Evolutionary conservation across 2,113 vertebrate genomes (phyloP).

Genomic region (Peromyscus californicus): DNA sequence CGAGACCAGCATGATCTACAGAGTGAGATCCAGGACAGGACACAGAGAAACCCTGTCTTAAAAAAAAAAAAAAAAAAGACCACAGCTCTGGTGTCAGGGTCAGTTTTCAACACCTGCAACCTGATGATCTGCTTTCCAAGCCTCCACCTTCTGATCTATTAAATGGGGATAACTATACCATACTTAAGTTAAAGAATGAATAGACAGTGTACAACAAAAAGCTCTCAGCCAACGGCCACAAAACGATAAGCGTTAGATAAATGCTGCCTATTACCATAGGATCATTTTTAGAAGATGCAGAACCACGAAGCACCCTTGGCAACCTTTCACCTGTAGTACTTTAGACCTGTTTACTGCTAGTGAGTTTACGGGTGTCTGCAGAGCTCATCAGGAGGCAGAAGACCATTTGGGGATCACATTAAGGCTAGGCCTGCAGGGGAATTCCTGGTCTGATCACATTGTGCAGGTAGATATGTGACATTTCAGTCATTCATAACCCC

Average conservation of each 20-base stretch:
- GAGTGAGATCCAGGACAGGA: no score
- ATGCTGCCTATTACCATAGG: background rate
- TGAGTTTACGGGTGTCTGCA: background rate
- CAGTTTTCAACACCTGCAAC: background rate
- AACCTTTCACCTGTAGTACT: background rate
- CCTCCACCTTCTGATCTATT: background rate
- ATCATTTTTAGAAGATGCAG: conserved; percentile 4
- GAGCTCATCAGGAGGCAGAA: background rate
- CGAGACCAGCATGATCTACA: no score
- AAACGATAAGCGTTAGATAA: background rate
- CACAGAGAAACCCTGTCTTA: no score
- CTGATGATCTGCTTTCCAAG: background rate
- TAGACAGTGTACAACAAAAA: background rate
- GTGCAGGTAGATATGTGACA: background rate
- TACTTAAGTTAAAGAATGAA: background rate
- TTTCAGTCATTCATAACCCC: background rate
- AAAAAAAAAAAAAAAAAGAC: background rate
- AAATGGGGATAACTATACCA: background rate
- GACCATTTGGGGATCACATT: background rate
- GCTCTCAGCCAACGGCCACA: conserved; percentile 15
- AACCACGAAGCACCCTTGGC: background rate
- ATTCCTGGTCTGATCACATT: background rate
- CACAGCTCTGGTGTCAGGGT: background rate
- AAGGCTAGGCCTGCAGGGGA: background rate
- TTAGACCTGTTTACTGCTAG: background rate